Evolutionary conservation across 30 jellyfish, hydroid and myxozoan genomes (phyloP).

Genomic region (Hydractinia symbiolongicarpus): DNA sequence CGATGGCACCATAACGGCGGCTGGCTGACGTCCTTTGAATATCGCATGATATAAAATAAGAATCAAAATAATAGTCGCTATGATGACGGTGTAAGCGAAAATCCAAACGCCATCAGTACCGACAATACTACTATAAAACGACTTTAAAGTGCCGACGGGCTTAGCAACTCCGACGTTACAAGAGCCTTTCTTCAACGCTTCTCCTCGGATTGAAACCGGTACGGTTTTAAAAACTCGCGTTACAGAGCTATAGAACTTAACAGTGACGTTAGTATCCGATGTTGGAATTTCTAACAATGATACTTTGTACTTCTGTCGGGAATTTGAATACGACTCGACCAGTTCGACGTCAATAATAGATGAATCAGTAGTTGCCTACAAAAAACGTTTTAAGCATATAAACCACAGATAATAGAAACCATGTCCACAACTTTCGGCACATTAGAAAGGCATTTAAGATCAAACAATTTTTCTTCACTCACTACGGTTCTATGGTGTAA

Average conservation of each 20-base stretch:
- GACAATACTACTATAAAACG: neutral
- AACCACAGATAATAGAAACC: neutral
- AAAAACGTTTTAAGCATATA: neutral
- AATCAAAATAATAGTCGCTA: slow-evolving; percentile 49
- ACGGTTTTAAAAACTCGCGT: neutral
- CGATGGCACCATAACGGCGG: slow-evolving; percentile 19
- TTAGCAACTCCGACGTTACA: neutral
- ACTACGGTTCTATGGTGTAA: slow-evolving; percentile 16
- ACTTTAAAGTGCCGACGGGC: neutral
- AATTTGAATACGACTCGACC: neutral
- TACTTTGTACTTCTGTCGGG: slow-evolving; percentile 9
- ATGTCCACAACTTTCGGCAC: neutral
- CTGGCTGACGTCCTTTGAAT: slow-evolving; percentile 12
- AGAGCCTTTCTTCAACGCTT: neutral
- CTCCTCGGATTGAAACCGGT: slow-evolving; percentile 10
- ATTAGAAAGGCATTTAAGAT: neutral
- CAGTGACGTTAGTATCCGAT: slow-evolving; percentile 22
- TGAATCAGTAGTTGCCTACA: neutral
- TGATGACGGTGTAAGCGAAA: slow-evolving; percentile 33
- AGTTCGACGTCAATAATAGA: slow-evolving; percentile 9
- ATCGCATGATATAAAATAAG: slow-evolving; percentile 35
- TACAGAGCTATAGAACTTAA: slow-evolving; percentile 19
- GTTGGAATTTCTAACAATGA: slow-evolving; percentile 3
- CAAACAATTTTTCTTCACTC: neutral
- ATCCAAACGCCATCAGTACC: slow-evolving; percentile 37